Conservation (phyloP, 2,797 vertebrate species). For the Pseudochirops cupreus region DNA sequence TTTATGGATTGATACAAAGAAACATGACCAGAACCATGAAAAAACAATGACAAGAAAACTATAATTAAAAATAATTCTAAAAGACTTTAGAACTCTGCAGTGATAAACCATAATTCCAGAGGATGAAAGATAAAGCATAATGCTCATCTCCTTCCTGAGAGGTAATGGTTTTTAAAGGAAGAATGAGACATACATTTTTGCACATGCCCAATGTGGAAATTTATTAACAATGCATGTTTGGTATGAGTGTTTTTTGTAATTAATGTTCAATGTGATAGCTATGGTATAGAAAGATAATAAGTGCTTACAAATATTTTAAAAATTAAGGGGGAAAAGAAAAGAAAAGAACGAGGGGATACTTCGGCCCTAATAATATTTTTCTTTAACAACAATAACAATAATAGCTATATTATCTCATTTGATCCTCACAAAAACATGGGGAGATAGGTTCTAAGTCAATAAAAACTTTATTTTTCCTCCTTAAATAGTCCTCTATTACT, state of each 20-base stretch:
- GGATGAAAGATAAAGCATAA: not conserved
- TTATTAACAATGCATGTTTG: not conserved
- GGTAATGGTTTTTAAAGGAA: not conserved
- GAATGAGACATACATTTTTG: not conserved
- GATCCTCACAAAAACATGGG: not conserved
- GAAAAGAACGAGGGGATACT: not conserved
- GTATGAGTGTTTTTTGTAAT: not conserved
- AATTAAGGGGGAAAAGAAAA: not conserved
- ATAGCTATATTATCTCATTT: not conserved
- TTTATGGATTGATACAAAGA: not conserved
- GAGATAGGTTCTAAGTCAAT: not conserved
- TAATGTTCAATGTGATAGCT: not conserved
- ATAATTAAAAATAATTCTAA: not conserved
- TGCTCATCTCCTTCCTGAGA: not conserved
- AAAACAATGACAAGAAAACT: not conserved
- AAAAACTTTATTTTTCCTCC: not conserved
- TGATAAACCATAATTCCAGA: not conserved
- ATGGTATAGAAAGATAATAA: not conserved
- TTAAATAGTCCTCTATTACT: not conserved
- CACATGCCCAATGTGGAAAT: not conserved
- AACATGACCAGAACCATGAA: not conserved
- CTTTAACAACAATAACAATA: not conserved
- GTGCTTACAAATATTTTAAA: not conserved
- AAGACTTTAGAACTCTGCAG: not conserved
- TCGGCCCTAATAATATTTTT: not conserved